Conservation (phyloP, 2,888 invertebrate genomes). For the Mamestra brassicae region DNA sequence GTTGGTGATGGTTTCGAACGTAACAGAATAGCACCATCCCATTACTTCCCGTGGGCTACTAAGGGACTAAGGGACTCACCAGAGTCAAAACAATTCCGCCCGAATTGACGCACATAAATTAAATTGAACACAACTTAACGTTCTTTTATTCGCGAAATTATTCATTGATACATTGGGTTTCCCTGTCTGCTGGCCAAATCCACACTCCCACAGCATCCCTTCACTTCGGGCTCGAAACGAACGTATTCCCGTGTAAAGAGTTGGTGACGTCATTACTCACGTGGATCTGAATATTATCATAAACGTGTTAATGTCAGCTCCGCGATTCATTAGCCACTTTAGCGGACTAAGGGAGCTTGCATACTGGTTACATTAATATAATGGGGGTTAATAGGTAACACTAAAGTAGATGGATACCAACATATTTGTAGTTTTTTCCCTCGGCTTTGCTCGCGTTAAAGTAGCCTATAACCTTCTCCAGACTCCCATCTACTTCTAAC, state of each 20-base stretch:
- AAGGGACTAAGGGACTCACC: no score
- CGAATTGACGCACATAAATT: no score
- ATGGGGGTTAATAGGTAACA: neutral
- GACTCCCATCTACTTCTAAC: no score
- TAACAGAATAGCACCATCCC: no score
- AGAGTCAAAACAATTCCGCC: no score
- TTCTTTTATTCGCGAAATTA: no score
- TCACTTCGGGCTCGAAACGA: conserved; percentile 12
- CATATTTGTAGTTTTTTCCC: neutral
- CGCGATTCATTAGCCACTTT: conserved; percentile 62
- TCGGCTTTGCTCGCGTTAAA: no score
- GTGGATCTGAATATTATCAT: conserved; percentile 62
- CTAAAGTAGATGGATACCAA: neutral
- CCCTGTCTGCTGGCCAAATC: neutral
- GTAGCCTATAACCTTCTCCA: no score
- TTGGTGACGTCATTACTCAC: conserved; percentile 55
- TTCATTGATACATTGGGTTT: no score
- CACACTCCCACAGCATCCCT: neutral
- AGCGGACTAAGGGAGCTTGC: conserved; percentile 20
- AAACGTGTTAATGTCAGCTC: conserved; percentile 61
- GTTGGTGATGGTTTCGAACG: no score
- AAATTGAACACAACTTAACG: no score
- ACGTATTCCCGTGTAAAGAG: conserved; percentile 39
- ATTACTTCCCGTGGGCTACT: no score
- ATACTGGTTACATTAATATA: neutral